A percentile compares a stretch with the other conserved stretches of the same genome.
Evolutionary conservation across 1,140 invertebrate genomes (phyloP).

Genomic region (Ctenoplectra terminalis): DNA sequence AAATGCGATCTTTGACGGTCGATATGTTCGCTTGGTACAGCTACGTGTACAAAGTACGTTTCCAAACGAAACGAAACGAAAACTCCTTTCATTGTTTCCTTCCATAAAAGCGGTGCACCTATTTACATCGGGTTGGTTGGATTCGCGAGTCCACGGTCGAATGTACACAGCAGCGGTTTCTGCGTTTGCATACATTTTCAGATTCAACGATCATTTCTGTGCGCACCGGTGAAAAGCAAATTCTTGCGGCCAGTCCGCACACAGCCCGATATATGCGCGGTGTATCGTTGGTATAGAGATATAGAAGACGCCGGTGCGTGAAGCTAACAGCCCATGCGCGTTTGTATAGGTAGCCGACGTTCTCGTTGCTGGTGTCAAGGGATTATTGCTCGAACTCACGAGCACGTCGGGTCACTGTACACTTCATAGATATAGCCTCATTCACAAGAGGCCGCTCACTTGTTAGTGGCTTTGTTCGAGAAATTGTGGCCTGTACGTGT

Average conservation of each 20-base stretch:
- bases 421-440: constrained; percentile 54
- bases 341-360: constrained; percentile 21
- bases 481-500: neutral
- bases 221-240: constrained; percentile 46
- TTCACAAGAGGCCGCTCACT: constrained; percentile 51
- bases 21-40: too few species aligned
- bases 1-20: too few species aligned
- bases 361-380: constrained; percentile 60
- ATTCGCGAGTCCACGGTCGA: neutral
- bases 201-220: constrained; percentile 36
- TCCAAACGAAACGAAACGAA: neutral
- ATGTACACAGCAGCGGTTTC: neutral
- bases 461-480: constrained; percentile 48
- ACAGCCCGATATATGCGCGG: constrained; percentile 45
- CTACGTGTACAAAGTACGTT: too few species aligned
- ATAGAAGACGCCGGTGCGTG: neutral
- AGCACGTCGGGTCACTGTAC: constrained; percentile 60
- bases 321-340: neutral
- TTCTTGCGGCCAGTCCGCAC: constrained; percentile 22
- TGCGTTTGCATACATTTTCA: constrained; percentile 31
- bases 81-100: constrained; percentile 15
- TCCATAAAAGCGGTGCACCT: neutral
- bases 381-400: constrained; percentile 64
- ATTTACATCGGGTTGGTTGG: neutral
- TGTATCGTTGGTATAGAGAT: neutral